Evolutionary conservation across 1,140 invertebrate genomes (phyloP), one percentile per base, ranked within the genome.

Genomic region (Leptinotarsa defecta): DNA sequence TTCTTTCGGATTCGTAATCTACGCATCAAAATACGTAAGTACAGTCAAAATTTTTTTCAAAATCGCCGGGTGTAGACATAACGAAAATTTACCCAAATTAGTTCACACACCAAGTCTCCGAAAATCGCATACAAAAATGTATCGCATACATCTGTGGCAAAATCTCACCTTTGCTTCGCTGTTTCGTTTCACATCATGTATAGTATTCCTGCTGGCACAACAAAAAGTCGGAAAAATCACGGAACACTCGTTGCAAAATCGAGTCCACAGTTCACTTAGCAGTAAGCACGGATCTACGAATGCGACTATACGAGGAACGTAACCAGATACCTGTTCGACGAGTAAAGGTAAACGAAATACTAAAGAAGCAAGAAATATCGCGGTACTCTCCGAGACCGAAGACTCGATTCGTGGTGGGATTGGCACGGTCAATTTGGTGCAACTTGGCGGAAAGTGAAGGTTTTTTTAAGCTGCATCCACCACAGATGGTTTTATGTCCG

Each of bases 341-440:
- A 22, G 24, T 65, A 63, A 73, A 75, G 74, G 74, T 70, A 75
- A 68, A 69, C 74, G 57, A 69, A 71, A 64, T 73, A 76, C 75
- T 76, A 71, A 76, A 76, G 67, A 69, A 48, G 49, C 75, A 65
- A 22, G 74, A 72, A 73, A 63, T 73, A 57, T 5, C n/a, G 52
- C 52, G 15, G 52, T 57, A 17, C 52, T 57, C 17, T 34, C 6
- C 8, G 62, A 67, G 57, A 27, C 57, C 52, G 65, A 6, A 22
- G 64, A 22, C 64, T 34, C 15, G 64, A 34, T 24, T 68, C 65
- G 65, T 68, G 52, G 52, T 57, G 52, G 52, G 52, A 57, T 57
- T 57, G 52, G 15, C n/a, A 57, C 74, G 68, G 74, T 71, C 22
- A 22, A 49, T 64, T 69, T 61, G 48, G 43, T 19, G 74, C 15